Conservation (phyloP, 1,140 invertebrate genomes). For the Homarus americanus region DNA sequence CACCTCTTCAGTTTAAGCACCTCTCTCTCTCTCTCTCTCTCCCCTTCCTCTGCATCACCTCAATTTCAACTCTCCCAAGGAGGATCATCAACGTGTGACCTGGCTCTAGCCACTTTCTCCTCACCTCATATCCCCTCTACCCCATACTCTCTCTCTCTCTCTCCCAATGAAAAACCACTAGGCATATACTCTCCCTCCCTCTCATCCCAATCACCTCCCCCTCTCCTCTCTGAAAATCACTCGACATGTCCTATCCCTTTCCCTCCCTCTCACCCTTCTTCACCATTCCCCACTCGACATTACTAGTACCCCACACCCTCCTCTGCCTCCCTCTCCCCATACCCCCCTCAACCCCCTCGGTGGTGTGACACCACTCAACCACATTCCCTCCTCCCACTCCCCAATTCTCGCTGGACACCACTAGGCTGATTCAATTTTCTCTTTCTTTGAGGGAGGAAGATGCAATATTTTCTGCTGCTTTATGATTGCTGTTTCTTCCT, state of each 20-base stretch:
- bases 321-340: background rate
- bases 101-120: background rate
- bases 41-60: background rate
- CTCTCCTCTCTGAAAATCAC: background rate
- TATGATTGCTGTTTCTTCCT: background rate
- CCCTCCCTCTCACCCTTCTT: background rate
- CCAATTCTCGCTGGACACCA: background rate
- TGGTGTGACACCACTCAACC: background rate
- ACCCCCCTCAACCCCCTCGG: background rate
- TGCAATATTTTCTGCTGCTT: conserved; percentile 6
- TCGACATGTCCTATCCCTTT: background rate
- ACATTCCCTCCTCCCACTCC: background rate
- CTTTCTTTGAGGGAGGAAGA: background rate
- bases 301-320: background rate
- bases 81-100: background rate
- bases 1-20: too few species aligned
- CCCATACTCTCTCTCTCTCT: background rate
- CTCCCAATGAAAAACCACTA: too few species aligned
- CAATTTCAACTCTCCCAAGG: background rate
- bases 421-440: background rate
- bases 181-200: background rate
- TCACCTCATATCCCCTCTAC: background rate
- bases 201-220: background rate
- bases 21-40: background rate
- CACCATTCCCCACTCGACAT: background rate